Percentiles rank a stretch among this genome's conserved stretches.
Conservation (phyloP, 1,140 invertebrate species). For the Camponotus pennsylvanicus region DNA sequence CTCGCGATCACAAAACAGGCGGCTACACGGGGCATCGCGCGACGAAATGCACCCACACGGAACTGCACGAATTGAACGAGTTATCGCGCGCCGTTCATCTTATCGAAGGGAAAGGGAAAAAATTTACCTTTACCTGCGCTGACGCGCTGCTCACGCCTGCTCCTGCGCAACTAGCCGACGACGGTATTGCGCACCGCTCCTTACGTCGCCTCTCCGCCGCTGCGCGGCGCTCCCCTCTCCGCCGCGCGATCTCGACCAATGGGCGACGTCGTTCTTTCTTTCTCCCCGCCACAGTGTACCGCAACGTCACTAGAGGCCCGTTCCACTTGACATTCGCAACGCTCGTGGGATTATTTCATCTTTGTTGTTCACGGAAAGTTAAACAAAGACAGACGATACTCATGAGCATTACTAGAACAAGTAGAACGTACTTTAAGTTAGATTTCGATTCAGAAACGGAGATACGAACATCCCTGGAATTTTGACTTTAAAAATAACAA, state of each 20-base stretch:
- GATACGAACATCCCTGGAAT: no score
- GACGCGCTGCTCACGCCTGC: slow-evolving; percentile 65
- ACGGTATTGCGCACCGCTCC: slow-evolving; percentile 51
- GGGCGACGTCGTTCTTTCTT: not conserved
- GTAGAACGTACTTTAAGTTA: no score
- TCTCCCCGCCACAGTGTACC: no score
- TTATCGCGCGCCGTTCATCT: slow-evolving; percentile 75
- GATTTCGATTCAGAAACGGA: no score
- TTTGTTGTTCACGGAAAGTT: no score
- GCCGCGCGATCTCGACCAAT: not conserved
- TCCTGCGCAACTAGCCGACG: slow-evolving; percentile 75
- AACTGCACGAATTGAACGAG: slow-evolving; percentile 72
- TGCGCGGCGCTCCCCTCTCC: not conserved
- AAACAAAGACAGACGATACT: no score
- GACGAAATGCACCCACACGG: slow-evolving; percentile 70
- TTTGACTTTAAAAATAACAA: no score
- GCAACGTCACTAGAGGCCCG: no score
- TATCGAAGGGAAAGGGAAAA: slow-evolving; percentile 56
- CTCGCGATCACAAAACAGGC: slow-evolving; percentile 60
- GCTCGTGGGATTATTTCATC: no score
- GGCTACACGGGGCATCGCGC: slow-evolving; percentile 66
- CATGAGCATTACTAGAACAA: no score
- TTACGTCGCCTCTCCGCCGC: not conserved
- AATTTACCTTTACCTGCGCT: slow-evolving; percentile 13
- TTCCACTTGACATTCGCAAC: no score